Base-by-base conservation (phyloP, 2,113 vertebrate genomes). In the Polyodon spathula region DNA sequence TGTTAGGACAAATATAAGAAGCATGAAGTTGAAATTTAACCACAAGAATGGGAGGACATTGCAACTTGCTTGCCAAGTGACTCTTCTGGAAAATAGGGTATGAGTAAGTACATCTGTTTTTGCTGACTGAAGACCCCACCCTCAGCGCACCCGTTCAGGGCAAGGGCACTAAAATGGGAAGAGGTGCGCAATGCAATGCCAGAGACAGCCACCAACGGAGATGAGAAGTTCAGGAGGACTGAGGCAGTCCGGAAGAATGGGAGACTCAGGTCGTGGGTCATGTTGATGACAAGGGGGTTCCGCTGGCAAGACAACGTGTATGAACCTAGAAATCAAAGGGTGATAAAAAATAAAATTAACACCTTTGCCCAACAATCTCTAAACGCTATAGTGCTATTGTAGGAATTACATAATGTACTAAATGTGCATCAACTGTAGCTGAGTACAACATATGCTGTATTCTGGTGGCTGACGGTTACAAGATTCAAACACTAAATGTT, bases 211-310 rank as follows among this genome's bases (percentile, higher is more conserved):
- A 97, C 87, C 0, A 72, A 56, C 0, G 84, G 70, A 17, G 93
- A 91, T 38, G 95, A 94, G 72, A 97, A 86, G 69, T 89, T 88
- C 62, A 98, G 77, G 66, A 93, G 73, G 50, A 90, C 73, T 0
- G 91, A 87, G 16, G 79, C 60, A 0, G 78, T 85, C 51, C 43
- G 69, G 66, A 73, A 78, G 64, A 81, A 72, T 0, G 79, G 76
- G 4, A 70, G 54, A 12, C 84, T 78, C 5, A 77, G 75, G 70
- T 85, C 78, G 0, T 72, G 81, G 59, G 82, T 89, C 71, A 91
- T 74, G 0, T 89, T 90, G 59, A 96, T 75, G 71, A 92, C 55
- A 55, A 95, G 71, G 0, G 95, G 96, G 68, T 92, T 97, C 57
- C 76, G 82, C 51, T 88, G 83, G 65, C 96, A 98, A 0, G 90